phyloP scores from a whole-genome alignment of 2,113 vertebrate species.

The Ameiurus melas region DNA sequence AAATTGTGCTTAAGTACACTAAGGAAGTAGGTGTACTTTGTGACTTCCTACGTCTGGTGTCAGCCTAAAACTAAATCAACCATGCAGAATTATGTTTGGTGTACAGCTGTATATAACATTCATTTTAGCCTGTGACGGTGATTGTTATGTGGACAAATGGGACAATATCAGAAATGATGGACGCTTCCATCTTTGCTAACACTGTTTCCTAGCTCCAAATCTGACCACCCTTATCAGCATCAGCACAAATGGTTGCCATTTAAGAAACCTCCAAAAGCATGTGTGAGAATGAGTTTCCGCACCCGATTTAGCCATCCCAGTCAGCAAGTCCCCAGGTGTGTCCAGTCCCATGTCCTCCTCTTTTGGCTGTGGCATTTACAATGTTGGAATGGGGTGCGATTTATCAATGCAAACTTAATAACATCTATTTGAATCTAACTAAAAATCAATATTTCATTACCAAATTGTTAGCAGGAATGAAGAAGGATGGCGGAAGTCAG shows the following conservation, averaged over 20 bases:
- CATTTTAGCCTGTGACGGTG: not conserved
- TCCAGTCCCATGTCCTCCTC: conserved; percentile 75
- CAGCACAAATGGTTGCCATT: conserved; percentile 10
- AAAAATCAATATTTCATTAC: conserved; percentile 99
- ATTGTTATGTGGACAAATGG: conserved; percentile 9
- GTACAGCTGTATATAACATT: not conserved
- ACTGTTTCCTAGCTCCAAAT: not conserved
- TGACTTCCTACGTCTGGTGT: not conserved
- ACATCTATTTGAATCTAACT: conserved; percentile 99
- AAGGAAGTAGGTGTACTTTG: not conserved
- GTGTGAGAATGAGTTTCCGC: not conserved
- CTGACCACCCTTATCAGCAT: conserved; percentile 1
- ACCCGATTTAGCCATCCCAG: conserved; percentile 62
- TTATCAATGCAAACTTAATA: conserved; percentile 99
- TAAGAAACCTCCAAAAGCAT: conserved; percentile 48
- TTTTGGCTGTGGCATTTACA: conserved; percentile 89
- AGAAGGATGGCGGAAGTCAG: conserved; percentile 99
- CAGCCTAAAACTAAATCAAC: not conserved
- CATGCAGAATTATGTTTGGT: not conserved
- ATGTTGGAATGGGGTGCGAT: conserved; percentile 85
- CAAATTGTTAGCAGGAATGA: conserved; percentile 99
- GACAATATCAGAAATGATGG: not conserved
- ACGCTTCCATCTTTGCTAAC: conserved; percentile 9
- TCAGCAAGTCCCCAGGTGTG: conserved; percentile 83
- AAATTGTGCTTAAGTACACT: not conserved